These are phyloP conservation scores for Andrena flavipes DNA, from an alignment of 2,888 invertebrate species.

Conservation along the genomic window DNA sequence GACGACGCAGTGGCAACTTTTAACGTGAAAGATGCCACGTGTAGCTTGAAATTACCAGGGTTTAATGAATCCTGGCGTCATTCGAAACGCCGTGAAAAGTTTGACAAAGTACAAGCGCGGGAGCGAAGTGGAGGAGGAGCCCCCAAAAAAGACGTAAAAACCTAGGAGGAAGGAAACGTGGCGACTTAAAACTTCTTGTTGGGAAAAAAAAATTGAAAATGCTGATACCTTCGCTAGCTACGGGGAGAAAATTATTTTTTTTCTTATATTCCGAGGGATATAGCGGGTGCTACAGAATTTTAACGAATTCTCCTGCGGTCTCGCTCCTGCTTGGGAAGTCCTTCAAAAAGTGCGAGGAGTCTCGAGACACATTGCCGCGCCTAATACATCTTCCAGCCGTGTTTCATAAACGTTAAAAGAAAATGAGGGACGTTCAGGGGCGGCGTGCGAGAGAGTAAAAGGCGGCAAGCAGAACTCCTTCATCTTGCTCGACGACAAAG, in stretches of 20 bases:
- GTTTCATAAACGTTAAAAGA: slow-evolving; percentile 50
- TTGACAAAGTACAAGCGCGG: slow-evolving; percentile 3
- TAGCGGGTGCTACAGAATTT: background rate
- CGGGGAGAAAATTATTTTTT: background rate
- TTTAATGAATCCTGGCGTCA: slow-evolving; percentile 41
- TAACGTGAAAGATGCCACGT: slow-evolving; percentile 37
- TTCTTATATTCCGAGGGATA: background rate
- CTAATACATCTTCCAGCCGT: slow-evolving; percentile 28
- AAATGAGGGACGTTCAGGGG: slow-evolving; percentile 41
- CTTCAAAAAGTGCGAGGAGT: slow-evolving; percentile 17
- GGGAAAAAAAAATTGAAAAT: background rate
- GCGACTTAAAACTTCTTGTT: background rate
- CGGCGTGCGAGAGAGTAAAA: slow-evolving; percentile 37
- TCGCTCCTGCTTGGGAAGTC: slow-evolving; percentile 8
- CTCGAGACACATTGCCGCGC: background rate
- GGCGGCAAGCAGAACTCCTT: slow-evolving; percentile 51
- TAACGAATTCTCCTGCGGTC: background rate
- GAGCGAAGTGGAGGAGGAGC: background rate
- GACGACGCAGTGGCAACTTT: slow-evolving; percentile 29
- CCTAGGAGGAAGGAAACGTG: background rate
- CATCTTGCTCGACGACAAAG: slow-evolving; percentile 48
- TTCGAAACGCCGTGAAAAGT: slow-evolving; percentile 36
- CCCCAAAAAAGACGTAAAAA: background rate
- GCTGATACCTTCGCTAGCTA: background rate
- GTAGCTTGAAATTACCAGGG: slow-evolving; percentile 48